phyloP scores from a whole-genome alignment of 2,113 vertebrate species.

The Rhineura floridana region DNA sequence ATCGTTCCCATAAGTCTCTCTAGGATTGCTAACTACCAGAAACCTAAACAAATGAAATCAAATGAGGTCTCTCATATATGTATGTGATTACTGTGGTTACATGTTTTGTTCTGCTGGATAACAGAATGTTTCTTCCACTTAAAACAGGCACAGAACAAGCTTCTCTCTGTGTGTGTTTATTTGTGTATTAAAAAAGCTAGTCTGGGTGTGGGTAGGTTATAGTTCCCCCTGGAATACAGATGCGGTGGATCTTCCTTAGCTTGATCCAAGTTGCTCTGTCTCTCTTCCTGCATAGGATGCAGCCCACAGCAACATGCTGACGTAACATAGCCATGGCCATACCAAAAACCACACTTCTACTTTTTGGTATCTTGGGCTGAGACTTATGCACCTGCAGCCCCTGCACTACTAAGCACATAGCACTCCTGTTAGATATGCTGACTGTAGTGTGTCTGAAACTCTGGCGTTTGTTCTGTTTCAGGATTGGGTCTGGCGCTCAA shows the following conservation, averaged over 20 bases:
- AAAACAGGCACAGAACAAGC: constrained; percentile 3
- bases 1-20: background rate
- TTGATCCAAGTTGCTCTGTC: background rate
- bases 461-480: constrained; percentile 52
- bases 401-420: background rate
- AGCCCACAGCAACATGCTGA: background rate
- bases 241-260: background rate
- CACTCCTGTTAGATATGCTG: background rate
- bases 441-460: constrained; percentile 22
- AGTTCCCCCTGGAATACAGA: background rate
- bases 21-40: background rate
- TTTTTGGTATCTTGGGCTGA: background rate
- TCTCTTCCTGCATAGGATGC: background rate
- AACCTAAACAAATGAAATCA: background rate
- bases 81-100: background rate
- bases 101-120: background rate
- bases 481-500: constrained; percentile 94
- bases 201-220: background rate
- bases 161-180: background rate
- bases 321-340: background rate
- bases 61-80: background rate
- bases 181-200: constrained; percentile 10
- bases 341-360: too few species aligned
- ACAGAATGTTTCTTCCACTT: background rate
- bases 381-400: background rate